phyloP scores from a whole-genome alignment of 2,888 invertebrate species.

The Poecilus cupreus region DNA sequence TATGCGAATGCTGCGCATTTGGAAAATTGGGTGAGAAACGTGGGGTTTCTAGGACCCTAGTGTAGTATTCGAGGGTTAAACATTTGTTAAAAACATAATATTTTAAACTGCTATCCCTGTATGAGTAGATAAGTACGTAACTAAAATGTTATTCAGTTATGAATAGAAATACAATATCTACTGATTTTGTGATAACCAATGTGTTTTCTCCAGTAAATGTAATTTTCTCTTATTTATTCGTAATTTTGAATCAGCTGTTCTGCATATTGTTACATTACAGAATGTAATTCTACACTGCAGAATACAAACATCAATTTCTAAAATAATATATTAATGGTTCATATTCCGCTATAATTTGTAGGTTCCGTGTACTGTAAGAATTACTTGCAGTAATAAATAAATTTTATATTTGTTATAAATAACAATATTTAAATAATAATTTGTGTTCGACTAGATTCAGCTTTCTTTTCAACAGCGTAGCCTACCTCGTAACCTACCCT shows the following conservation, averaged over 20 bases:
- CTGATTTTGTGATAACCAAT: not conserved
- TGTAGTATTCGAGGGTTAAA: too few relatives aligned
- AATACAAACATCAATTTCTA: too few relatives aligned
- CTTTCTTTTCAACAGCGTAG: slow-evolving; percentile 15
- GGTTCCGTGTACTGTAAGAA: too few relatives aligned
- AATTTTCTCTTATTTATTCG: not conserved
- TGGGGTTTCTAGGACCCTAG: too few relatives aligned
- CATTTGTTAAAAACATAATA: too few relatives aligned
- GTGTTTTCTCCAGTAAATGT: not conserved
- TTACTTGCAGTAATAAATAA: too few relatives aligned
- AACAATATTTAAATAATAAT: too few relatives aligned
- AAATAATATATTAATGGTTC: too few relatives aligned
- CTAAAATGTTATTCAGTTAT: not conserved
- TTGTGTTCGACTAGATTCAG: not conserved
- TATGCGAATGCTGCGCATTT: too few relatives aligned
- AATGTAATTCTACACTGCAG: not conserved
- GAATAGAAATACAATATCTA: not conserved
- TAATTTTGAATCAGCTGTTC: slow-evolving; percentile 12
- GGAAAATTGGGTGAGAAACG: too few relatives aligned
- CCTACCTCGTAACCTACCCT: not conserved
- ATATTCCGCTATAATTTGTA: too few relatives aligned
- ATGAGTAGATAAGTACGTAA: not conserved
- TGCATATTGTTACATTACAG: slow-evolving; percentile 3
- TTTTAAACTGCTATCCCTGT: not conserved
- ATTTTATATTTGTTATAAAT: too few relatives aligned